Base-by-base conservation (phyloP, 2,113 vertebrate genomes). In the Chaetorhynchus papuensis region DNA sequence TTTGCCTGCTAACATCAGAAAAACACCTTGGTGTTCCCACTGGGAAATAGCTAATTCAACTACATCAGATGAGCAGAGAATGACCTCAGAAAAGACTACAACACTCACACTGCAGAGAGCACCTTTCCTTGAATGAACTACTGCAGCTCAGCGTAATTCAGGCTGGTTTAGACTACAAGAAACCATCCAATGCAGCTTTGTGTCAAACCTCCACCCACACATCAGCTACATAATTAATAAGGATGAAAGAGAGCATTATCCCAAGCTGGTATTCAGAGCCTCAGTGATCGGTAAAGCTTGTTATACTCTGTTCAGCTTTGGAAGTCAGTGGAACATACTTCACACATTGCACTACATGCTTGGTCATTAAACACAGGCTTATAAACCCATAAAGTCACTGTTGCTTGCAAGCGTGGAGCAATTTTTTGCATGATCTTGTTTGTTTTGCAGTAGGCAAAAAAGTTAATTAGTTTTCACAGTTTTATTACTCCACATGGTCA, bases 391-490 rank as follows among this genome's bases (percentile, higher is more conserved):
- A 89, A 91, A 84, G 33, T 64, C 60, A 85, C 16, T 68, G 61
- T 7, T 80, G 45, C 74, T 87, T 90, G 49, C 77, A 89, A 94
- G 66, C 7, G 13, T 39, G 56, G 35, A 90, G 59, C 35, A 64
- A 52, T 87, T 91, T 82, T 95, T 81, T 92, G 44, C 61, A 89
- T 63, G 42, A 87, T 87, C 35, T 65, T 66, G 68, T 83, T 95
- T 94, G 83, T 71, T 95, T 93, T 83, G 63, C 83, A 96, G 66
- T 22, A 92, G 37, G 44, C 59, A 87, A 37, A 66, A 61, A 92
- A 90, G 72, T 89, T 95, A 91, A 95, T 95, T 95, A 82, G 89
- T 87, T 96, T 96, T 93, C 83, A 89, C 63, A 69, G 83, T 79
- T 96, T 94, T 93, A 93, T 88, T 94, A 82, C 44, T 94, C 79